These are phyloP conservation scores for Megaleporinus macrocephalus DNA, from an alignment of 2,113 vertebrate species.

Conservation along the genomic window DNA sequence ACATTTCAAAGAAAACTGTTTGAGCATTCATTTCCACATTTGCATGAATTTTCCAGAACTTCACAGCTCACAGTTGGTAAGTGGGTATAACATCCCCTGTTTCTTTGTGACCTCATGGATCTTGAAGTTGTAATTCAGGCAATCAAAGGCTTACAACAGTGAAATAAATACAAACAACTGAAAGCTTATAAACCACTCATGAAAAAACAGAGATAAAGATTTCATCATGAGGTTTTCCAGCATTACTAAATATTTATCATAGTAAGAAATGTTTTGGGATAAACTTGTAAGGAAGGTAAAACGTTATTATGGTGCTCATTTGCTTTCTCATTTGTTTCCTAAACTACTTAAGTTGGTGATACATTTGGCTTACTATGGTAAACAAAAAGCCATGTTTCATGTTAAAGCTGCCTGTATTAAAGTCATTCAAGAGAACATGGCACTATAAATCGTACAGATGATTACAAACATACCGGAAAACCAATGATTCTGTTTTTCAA, in stretches of 20 bases:
- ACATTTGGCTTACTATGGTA: neutral
- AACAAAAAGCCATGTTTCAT: conserved; percentile 3
- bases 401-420: conserved; percentile 13
- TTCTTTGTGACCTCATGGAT: neutral
- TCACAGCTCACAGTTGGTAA: neutral
- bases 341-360: neutral
- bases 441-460: conserved; percentile 4
- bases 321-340: neutral
- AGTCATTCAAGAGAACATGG: conserved; percentile 12
- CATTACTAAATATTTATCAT: neutral
- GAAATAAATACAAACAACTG: neutral
- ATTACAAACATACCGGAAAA: neutral
- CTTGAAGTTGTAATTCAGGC: conserved; percentile 6
- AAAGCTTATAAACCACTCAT: conserved; percentile 10
- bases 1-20: neutral
- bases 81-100: neutral
- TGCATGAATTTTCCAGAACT: conserved; percentile 8
- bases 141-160: conserved; percentile 17
- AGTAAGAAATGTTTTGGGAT: neutral
- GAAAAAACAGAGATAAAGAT: neutral
- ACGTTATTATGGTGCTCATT: neutral
- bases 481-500: neutral
- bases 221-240: neutral
- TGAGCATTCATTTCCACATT: conserved; percentile 13
- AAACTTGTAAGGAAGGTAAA: neutral